Percentiles rank a stretch among this genome's conserved stretches.
Conservation (phyloP, 2,113 vertebrate genomes). For the Arenaria interpres region DNA sequence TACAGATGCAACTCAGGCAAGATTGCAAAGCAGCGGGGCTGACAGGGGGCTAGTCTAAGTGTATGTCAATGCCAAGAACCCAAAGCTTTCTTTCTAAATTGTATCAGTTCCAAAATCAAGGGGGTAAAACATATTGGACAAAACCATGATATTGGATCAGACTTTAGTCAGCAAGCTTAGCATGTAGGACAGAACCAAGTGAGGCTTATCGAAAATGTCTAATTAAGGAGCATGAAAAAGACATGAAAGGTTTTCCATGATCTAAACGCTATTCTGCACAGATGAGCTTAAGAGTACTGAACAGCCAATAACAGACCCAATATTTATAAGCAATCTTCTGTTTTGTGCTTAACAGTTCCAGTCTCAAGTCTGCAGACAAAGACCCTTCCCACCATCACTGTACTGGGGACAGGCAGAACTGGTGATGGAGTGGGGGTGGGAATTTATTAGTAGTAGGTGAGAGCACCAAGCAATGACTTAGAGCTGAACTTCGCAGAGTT, state of each 20-base stretch:
- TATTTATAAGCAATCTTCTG: not conserved
- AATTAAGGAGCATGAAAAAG: not conserved
- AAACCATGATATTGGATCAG: not conserved
- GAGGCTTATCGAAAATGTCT: not conserved
- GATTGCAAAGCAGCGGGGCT: not conserved
- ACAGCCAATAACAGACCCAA: not conserved
- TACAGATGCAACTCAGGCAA: not conserved
- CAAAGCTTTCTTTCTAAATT: not conserved
- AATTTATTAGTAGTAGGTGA: not conserved
- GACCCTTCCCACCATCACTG: not conserved
- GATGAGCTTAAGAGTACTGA: not conserved
- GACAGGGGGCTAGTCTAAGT: not conserved
- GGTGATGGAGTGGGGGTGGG: rapidly evolving
- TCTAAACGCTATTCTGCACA: not conserved
- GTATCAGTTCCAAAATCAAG: not conserved
- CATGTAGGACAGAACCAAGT: not conserved
- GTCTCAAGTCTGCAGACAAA: not conserved
- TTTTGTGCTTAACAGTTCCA: not conserved
- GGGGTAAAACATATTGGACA: not conserved
- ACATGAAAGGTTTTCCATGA: not conserved
- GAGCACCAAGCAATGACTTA: not conserved
- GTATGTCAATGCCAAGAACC: not conserved
- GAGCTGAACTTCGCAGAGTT: not conserved
- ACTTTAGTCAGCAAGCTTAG: not conserved
- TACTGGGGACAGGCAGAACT: not conserved